These are phyloP conservation scores for Hydractinia echinata DNA, from an alignment of 30 jellyfish, hydroid and myxozoan species.

Conservation along the genomic window DNA sequence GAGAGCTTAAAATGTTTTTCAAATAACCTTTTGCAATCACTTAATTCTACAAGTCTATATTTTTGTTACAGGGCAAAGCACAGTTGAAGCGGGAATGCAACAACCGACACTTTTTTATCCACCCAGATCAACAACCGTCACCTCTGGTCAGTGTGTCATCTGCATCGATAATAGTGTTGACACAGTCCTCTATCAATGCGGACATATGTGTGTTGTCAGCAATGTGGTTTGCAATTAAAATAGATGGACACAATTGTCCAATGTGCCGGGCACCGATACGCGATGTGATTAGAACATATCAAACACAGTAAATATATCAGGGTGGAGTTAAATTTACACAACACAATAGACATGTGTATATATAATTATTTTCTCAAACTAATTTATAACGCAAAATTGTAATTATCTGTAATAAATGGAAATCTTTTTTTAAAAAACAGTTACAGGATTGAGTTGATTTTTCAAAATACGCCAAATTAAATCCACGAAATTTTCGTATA, in stretches of 20 bases:
- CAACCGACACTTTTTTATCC: conserved; percentile 1
- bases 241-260: conserved; percentile 82
- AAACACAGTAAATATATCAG: conserved; percentile 35
- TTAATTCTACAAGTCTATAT: no score
- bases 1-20: no score
- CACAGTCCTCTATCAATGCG: conserved; percentile 79
- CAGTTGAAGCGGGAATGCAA: no score
- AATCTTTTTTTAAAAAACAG: no score
- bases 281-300: conserved; percentile 71
- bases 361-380: no score
- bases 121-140: conserved; percentile 37
- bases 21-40: no score
- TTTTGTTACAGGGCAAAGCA: no score
- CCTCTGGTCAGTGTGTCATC: conserved; percentile 72
- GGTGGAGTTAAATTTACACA: neutral
- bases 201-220: conserved; percentile 84
- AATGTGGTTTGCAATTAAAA: conserved; percentile 71
- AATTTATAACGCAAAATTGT: no score
- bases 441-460: no score
- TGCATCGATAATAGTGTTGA: conserved; percentile 70
- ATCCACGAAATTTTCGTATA: no score
- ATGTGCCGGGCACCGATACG: conserved; percentile 85
- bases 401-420: no score
- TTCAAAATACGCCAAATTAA: neutral
- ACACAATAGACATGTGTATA: no score